These are phyloP conservation scores for Lagenorhynchus albirostris DNA, from an alignment of 2,113 vertebrate species.

Conservation along the genomic window DNA sequence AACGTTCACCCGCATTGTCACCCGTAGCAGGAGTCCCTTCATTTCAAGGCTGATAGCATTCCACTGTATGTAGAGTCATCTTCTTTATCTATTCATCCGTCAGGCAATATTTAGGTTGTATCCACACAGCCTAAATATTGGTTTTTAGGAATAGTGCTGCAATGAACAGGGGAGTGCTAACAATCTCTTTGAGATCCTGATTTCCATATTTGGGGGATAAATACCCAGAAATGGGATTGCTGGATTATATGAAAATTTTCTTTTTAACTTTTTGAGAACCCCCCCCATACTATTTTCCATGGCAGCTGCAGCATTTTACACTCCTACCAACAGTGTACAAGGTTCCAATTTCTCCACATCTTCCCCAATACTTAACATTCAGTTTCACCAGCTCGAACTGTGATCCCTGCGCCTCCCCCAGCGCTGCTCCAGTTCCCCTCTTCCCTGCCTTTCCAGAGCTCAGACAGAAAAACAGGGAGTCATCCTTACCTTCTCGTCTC, in stretches of 20 bases:
- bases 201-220: not conserved
- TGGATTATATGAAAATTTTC: not conserved
- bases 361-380: not conserved
- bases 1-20: not conserved
- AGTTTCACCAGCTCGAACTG: not conserved
- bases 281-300: not conserved
- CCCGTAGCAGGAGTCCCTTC: not conserved
- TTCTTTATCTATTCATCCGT: not conserved
- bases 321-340: not conserved
- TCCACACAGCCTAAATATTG: not conserved
- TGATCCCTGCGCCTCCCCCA: no score
- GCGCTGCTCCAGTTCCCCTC: accelerated
- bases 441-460: not conserved
- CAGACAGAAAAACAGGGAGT: not conserved
- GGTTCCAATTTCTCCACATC: not conserved
- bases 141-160: not conserved
- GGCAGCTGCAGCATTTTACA: not conserved
- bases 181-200: not conserved
- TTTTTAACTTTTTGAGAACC: not conserved
- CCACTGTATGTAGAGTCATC: not conserved
- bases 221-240: not conserved
- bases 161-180: not conserved
- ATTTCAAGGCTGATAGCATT: not conserved
- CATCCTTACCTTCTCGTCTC: not conserved
- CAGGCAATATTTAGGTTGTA: not conserved